Base-by-base conservation (phyloP, 2,888 invertebrate species). In the Gordius sp. region DNA sequence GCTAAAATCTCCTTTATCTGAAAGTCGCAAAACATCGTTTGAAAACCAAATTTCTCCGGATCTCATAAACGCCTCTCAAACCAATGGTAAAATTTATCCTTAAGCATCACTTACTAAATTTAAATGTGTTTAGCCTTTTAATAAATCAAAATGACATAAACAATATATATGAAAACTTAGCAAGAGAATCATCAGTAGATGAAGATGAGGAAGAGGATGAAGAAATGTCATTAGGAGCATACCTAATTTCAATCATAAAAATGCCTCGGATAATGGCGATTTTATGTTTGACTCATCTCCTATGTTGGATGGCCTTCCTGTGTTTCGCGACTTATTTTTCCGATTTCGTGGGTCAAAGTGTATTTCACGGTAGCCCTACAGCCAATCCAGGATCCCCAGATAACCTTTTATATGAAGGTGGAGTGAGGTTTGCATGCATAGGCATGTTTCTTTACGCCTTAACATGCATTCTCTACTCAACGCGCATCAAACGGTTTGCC, bases 231-330 rank as follows among this genome's bases (percentile, higher is more conserved):
- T 23, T 47, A 13, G 20, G 20, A 23, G 47, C 8, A n/a, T 47
- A 47, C 47, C 16, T 47, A 47, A 47, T 47, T 4, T 47, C 47
- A 20, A 47, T 47, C 4, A 23, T 47, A 4, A 8, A 47, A 4
- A 13, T 47, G 23, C 47, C 47, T 4, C 8, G 47, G 4, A 8
- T n/a, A 47, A 47, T 47, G 47, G 47, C 16, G 8, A 20, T 47
- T 8, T 23, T 47, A 47, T 47, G 47, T 20, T 23, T 54, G 2
- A 54, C 55, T 16, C 26, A 25, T 28, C 27, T 54, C 8, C 27
- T 54, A 4, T 54, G 55, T 20, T 54, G 55, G 55, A 54, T 28
- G 26, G 26, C 55, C 2, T 27, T 54, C 55, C 55, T 54, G 8
- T 54, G 27, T 27, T 54, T 27, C 55, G 55, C 55, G 4, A n/a